Conservation (phyloP, 1,140 invertebrate genomes). For the Pogonus chalceus region DNA sequence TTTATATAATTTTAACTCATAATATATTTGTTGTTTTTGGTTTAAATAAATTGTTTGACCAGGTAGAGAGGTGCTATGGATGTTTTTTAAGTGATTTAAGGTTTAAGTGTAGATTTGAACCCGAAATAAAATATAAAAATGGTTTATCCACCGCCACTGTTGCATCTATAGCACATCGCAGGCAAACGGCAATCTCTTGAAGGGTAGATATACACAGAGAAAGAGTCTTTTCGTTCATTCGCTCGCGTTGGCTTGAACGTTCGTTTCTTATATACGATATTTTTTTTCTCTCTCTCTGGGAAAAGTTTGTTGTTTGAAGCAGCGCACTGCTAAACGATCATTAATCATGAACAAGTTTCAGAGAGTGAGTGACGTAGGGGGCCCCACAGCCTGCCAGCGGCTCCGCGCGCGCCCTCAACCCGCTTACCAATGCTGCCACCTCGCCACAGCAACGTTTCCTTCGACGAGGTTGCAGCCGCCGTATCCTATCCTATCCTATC, state of each 20-base stretch:
- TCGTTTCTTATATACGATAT: conserved; percentile 45
- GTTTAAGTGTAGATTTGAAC: too few relatives aligned
- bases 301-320: conserved; percentile 57
- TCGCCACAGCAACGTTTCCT: not conserved
- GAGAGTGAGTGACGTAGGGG: conserved; percentile 48
- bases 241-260: conserved; percentile 18
- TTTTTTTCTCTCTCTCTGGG: conserved; percentile 49
- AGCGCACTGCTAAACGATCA: conserved; percentile 42
- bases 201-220: conserved; percentile 31
- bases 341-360: conserved; percentile 53
- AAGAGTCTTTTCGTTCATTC: conserved; percentile 28
- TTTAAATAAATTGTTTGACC: too few relatives aligned
- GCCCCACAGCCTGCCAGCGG: conserved; percentile 18
- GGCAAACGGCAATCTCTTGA: conserved; percentile 22
- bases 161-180: not conserved
- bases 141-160: not conserved
- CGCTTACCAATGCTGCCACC: not conserved
- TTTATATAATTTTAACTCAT: too few relatives aligned
- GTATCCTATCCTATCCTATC: conserved; percentile 19
- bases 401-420: conserved; percentile 24
- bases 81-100: too few relatives aligned
- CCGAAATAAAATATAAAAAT: not conserved
- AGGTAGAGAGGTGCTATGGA: too few relatives aligned
- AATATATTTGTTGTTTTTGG: too few relatives aligned
- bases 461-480: not conserved